Evolutionary conservation across 2,797 vertebrate species (phyloP), one percentile per base, ranked within the genome.

Genomic region (Gymnothorax reevesii): DNA sequence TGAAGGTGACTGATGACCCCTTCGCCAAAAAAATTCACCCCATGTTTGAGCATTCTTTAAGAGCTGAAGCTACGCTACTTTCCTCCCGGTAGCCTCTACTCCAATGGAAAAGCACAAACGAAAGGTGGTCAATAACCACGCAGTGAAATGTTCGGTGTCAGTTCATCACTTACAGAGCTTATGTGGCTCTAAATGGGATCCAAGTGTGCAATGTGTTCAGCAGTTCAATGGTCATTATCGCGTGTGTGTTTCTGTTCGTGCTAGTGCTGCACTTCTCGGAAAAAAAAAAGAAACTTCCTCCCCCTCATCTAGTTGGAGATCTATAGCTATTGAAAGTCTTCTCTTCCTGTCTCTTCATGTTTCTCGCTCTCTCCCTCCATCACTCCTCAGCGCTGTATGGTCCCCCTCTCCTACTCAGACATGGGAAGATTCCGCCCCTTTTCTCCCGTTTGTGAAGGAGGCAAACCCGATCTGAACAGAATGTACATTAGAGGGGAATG

Each of bases 311-410:
- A 49, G 54, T 20, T 8, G 73, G 15, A 17, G 13, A 3, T 77
- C 4, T 49, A 27, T 15, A 77, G 13, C 33, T 17, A 5, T 52
- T 15, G 17, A 49, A 77, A 13, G 17, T 52, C 9, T 4, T 13
- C 27, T 75, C 83, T 87, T 17, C 88, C 87, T 84, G 85, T 83
- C 71, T 91, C 91, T 92, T 89, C 92, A 85, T 33, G 75, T 85
- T 54, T 80, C 57, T 12, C n/a, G 27, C 83, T 87, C 25, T 88
- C 88, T 89, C 0, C 57, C 60, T 84, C 86, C 62, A 66, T 66
- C 62, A 22, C 69, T 73, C 3, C 27, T 33, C 33, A 10, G 4
- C 25, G n/a, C 25, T 73, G n/a, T 33, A 90, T 90, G 91, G 89
- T 92, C 85, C 27, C 83, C 83, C 57, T 80, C 54, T 9, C 10